Evolutionary conservation across 2,113 vertebrate genomes (phyloP).

Genomic region (Planiliza haematocheilus): DNA sequence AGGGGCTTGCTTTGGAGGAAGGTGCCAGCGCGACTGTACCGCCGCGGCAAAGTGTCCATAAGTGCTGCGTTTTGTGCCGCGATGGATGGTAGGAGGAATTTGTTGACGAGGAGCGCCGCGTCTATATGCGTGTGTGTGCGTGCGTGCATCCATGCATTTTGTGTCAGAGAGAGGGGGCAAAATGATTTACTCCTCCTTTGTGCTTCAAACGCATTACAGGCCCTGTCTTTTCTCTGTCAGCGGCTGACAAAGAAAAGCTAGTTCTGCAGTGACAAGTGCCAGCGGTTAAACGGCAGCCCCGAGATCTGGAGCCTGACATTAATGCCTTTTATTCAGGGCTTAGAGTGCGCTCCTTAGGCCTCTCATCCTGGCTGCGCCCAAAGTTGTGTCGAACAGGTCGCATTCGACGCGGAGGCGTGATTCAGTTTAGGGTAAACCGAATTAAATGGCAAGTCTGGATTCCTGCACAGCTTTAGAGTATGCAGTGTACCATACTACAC

Average conservation of each 20-base stretch:
- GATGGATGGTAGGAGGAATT: conserved; percentile 23
- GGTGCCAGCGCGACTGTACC: conserved; percentile 12
- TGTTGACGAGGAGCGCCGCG: conserved; percentile 17
- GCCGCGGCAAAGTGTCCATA: conserved; percentile 23
- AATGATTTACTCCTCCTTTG: conserved; percentile 23
- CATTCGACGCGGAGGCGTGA: conserved; percentile 12
- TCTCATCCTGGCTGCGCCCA: conserved; percentile 10
- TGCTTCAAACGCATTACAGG: conserved; percentile 45
- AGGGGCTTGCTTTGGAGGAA: conserved; percentile 15
- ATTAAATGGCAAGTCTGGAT: background rate
- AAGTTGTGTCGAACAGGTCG: background rate
- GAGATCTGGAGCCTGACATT: conserved; percentile 36
- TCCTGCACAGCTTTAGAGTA: background rate
- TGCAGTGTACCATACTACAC: no score
- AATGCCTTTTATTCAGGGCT: conserved; percentile 43
- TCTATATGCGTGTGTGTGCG: background rate
- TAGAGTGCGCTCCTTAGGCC: conserved; percentile 11
- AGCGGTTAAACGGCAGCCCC: conserved; percentile 24
- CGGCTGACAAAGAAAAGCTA: conserved; percentile 35
- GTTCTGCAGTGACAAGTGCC: conserved; percentile 45
- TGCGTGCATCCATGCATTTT: conserved; percentile 5
- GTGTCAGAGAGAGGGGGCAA: conserved; percentile 17
- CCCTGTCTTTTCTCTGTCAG: conserved; percentile 28
- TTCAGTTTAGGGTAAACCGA: background rate
- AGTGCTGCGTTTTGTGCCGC: conserved; percentile 14